Base-by-base conservation (phyloP, 2,113 vertebrate species). In the Eubucco bourcierii region DNA sequence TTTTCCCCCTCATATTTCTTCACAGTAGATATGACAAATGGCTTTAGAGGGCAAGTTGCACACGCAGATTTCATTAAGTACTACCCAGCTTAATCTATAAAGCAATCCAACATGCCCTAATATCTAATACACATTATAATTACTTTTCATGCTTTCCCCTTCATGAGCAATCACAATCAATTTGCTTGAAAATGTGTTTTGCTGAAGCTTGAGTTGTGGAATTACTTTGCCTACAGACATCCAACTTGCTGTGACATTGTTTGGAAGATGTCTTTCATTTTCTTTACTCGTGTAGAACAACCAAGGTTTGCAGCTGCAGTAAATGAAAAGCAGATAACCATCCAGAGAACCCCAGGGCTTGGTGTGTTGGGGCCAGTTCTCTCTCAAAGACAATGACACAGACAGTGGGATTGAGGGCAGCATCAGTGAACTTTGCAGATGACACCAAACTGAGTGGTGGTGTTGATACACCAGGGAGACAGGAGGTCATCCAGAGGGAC, bases 101-200 rank as follows among this genome's bases (percentile, higher is more conserved):
- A 96, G 83, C 84, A 95, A 84, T 95, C 80, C 44, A 91, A 80
- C 61, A 84, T 90, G 58, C 81, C 66, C 66, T 97, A 91, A 93
- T 94, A 93, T 66, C 56, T 94, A 93, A 91, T 94, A 87, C 46
- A 74, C 77, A 34, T 74, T 91, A 80, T 95, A 96, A 95, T 96
- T 88, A 90, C 87, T 88, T 94, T 87, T 80, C 94, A 90, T 96
- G 84, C 72, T 74, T 86, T 87, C 90, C 28, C 66, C 39, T 72
- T 88, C 70, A 75, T 75, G 80, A 95, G 77, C 93, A 94, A 95
- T 96, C 88, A 90, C 83, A 94, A 94, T 96, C 84, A 95, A 93
- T 96, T 97, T 96, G 84, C 80, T 90, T 90, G 84, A 60, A 95
- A 95, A 78, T 85, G 44, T 52, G n/a, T 88, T 89, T 93, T 95